These are phyloP conservation scores for Platichthys flesus DNA, from an alignment of 2,113 vertebrate genomes.

Conservation along the genomic window DNA sequence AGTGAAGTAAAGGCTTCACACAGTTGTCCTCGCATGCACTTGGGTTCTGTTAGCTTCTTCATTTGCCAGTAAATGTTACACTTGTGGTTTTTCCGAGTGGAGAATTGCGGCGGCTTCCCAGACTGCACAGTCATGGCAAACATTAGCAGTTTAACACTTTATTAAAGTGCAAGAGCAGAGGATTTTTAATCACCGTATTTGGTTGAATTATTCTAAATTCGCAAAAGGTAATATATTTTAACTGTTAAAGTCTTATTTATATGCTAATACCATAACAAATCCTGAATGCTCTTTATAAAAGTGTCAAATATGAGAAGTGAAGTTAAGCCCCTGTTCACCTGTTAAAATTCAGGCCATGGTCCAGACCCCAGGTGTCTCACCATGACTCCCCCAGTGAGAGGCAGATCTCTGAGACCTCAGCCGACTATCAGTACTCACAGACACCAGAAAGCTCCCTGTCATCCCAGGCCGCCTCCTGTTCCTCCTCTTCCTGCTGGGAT, in stretches of 20 bases:
- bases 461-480: conserved; percentile 27
- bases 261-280: no score
- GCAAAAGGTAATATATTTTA: not conserved
- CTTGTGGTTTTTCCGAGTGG: no score
- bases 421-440: conserved; percentile 29
- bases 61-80: no score
- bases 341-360: conserved; percentile 18
- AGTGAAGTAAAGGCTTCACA: not conserved
- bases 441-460: conserved; percentile 19
- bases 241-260: not conserved
- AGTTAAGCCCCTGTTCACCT: not conserved
- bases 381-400: not conserved
- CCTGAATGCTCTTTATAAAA: not conserved
- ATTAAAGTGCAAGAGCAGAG: not conserved
- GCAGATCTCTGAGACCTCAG: conserved; percentile 1
- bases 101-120: not conserved
- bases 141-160: not conserved
- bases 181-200: not conserved
- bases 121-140: not conserved
- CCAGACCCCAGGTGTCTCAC: conserved; percentile 22
- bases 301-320: conserved; percentile 5
- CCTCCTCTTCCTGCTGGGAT: conserved; percentile 35
- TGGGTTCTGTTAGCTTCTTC: not conserved
- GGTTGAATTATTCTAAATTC: not conserved
- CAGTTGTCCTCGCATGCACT: not conserved